Evolutionary conservation across 2,888 invertebrate genomes (phyloP).

Genomic region (Nemotelus nigrinus): DNA sequence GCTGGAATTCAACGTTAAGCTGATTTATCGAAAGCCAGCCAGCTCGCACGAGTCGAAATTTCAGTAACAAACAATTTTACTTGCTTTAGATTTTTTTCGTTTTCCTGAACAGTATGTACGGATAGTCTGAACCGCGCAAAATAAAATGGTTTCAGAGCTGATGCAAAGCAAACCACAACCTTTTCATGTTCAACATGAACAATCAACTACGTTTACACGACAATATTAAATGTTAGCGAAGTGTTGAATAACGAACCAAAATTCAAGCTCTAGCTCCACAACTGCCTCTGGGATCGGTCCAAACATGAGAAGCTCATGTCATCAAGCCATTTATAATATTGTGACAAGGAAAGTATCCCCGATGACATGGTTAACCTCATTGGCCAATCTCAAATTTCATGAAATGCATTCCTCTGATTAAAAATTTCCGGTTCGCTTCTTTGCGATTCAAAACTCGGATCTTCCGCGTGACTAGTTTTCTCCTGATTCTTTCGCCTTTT

Average conservation of each 20-base stretch:
- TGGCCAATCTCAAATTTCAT: constrained; percentile 43
- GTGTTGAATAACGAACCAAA: not conserved
- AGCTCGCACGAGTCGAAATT: too few relatives aligned
- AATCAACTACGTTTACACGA: constrained; percentile 33
- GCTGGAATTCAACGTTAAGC: too few relatives aligned
- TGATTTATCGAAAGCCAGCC: too few relatives aligned
- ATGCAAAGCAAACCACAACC: constrained; percentile 24
- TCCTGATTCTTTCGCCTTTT: constrained; percentile 23
- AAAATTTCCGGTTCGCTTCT: constrained; percentile 25
- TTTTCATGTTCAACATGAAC: constrained; percentile 43
- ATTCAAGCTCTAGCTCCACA: constrained; percentile 5
- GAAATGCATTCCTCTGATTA: constrained; percentile 30
- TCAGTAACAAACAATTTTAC: too few relatives aligned
- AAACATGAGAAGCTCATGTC: constrained; percentile 57
- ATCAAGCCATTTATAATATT: constrained; percentile 53
- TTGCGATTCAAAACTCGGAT: not conserved
- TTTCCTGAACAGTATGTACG: too few relatives aligned
- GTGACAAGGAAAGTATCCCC: constrained; percentile 45
- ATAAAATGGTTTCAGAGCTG: not conserved
- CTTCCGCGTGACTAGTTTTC: constrained; percentile 30
- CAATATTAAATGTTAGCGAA: constrained; percentile 22
- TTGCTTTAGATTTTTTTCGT: too few relatives aligned
- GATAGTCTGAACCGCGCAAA: not conserved
- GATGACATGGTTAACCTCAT: constrained; percentile 40
- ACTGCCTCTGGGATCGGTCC: not conserved